phyloP scores from a whole-genome alignment of 2,113 vertebrate species.

The Apodemus speciosus region DNA sequence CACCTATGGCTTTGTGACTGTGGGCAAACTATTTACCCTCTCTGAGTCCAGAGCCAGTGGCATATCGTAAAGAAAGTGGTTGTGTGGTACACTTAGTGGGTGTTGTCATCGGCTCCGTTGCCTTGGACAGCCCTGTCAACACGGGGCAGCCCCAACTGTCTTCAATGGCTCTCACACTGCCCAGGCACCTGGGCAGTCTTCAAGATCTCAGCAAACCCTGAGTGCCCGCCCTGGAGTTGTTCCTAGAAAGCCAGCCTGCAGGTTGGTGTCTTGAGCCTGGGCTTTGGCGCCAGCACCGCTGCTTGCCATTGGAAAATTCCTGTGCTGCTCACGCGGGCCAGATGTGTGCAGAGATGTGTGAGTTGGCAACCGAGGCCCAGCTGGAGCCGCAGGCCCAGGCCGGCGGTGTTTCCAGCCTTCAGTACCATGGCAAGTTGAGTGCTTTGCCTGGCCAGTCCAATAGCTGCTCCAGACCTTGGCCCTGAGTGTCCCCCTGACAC shows the following conservation, averaged over 20 bases:
- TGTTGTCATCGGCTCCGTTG: neutral
- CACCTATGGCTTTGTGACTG: neutral
- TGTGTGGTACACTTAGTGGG: neutral
- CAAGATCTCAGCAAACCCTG: neutral
- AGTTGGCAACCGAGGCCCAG: constrained; percentile 57
- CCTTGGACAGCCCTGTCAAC: neutral
- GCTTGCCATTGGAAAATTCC: constrained; percentile 75
- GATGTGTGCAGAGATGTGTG: constrained; percentile 64
- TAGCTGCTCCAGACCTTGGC: neutral
- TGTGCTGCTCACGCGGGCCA: constrained; percentile 47
- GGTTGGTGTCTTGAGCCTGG: constrained; percentile 63
- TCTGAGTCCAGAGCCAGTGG: neutral
- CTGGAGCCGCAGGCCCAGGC: neutral
- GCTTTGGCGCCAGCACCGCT: constrained; percentile 67
- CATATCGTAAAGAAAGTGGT: neutral
- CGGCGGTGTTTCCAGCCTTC: neutral
- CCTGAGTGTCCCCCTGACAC: neutral
- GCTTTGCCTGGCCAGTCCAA: neutral
- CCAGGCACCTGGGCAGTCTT: neutral
- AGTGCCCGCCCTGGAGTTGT: constrained; percentile 65
- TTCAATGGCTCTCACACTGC: neutral
- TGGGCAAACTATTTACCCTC: neutral
- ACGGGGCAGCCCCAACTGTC: neutral
- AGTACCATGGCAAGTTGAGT: too few relatives aligned
- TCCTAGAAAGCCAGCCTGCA: constrained; percentile 79